Base-by-base conservation (phyloP, 2,888 invertebrate species). In the Chrysolina oricalcia region DNA sequence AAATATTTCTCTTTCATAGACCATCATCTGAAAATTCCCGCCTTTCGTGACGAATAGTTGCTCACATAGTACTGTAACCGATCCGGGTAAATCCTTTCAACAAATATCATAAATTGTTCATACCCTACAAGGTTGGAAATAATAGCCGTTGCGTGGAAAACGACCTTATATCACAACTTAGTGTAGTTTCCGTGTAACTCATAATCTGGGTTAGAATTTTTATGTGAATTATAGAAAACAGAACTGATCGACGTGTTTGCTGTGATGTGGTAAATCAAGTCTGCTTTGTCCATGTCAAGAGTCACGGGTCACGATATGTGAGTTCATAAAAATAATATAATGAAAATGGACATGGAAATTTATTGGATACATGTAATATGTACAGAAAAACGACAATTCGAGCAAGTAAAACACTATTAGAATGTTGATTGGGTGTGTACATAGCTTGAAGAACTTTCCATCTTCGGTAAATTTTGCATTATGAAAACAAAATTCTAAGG, bases 141-240 rank as follows among this genome's bases (percentile, higher is more conserved):
- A 59, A 59, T 59, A 27, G 59, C 35, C 15, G 59, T 59, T 59
- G 59, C 59, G 59, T 59, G 59, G 59, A 59, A 27, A 59, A n/a
- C 59, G 59, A 27, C 59, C 27, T n/a, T 59, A 27, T 59, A 27
- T 59, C 35, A 59, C 59, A 9, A 59, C 35, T 9, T 27, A 59
- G 27, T 35, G 10, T 15, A 35, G 27, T 35, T 59, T 59, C 17
- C 59, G 27, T 59, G 59, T 59, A 13, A 59, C 59, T 27, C n/a
- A 59, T 59, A 59, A 59, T 59, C 15, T 35, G 11, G 27, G 15
- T 15, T 35, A 59, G 1, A 46, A 59, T 27, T 27, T 59, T 59
- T 59, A 59, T 27, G 59, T 23, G 59, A 27, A 59, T 59, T 27
- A 59, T 59, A 59, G 59, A 35, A 59, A 59, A 23, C 27, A 17